A percentile compares a stretch with the other conserved stretches of the same genome.
Evolutionary conservation across 2,888 invertebrate genomes (phyloP).

Genomic region (Drosophila birchii): DNA sequence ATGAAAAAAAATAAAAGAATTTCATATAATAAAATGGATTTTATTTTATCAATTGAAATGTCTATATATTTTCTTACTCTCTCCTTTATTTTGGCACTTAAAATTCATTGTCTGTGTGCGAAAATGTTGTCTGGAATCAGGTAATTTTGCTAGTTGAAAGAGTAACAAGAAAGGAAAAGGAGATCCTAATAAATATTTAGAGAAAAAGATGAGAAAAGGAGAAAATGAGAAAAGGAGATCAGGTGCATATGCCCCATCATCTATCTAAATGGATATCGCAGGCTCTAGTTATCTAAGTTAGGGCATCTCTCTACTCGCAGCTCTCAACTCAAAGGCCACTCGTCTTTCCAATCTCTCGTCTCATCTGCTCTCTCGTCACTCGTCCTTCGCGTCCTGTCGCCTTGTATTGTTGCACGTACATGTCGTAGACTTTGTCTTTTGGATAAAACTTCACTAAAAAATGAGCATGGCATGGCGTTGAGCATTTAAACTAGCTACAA

Average conservation of each 20-base stretch:
- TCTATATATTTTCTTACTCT: too few species aligned
- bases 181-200: background rate
- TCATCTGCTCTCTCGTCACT: constrained; percentile 5
- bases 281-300: constrained; percentile 27
- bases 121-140: too few species aligned
- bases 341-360: background rate
- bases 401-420: constrained; percentile 79
- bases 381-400: background rate
- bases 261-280: constrained; percentile 74
- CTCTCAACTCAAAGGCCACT: background rate
- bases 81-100: constrained; percentile 48
- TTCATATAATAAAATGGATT: too few species aligned
- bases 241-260: constrained; percentile 59
- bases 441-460: constrained; percentile 80
- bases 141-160: too few species aligned
- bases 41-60: too few species aligned
- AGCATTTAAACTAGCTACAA: constrained; percentile 81
- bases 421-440: constrained; percentile 74
- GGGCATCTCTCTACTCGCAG: constrained; percentile 15
- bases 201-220: too few species aligned
- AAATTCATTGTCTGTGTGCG: background rate
- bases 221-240: background rate
- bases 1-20: too few species aligned
- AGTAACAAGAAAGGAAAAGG: background rate
- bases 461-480: constrained; percentile 78